These are phyloP conservation scores for Conomelus anceps DNA, from an alignment of 2,888 invertebrate genomes.

Conservation along the genomic window DNA sequence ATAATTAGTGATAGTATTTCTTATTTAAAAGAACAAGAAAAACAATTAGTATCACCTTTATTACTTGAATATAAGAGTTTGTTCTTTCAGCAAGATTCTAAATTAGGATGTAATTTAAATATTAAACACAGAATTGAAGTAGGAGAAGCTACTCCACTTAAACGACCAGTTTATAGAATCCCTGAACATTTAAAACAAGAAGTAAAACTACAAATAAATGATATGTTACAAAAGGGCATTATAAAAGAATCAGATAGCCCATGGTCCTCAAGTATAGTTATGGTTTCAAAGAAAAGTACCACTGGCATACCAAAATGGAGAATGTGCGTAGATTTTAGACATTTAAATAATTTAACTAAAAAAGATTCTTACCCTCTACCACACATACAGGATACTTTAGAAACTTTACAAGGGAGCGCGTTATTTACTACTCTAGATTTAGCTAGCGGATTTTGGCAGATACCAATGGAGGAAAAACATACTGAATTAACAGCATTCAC, in stretches of 20 bases:
- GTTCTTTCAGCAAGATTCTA: neutral
- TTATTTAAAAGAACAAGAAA: neutral
- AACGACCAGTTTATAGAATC: neutral
- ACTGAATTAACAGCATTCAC: conserved; percentile 38
- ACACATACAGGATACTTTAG: conserved; percentile 36
- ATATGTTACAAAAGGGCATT: conserved; percentile 33
- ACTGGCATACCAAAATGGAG: conserved; percentile 28
- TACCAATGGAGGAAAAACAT: conserved; percentile 36
- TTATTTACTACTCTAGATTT: conserved; percentile 36
- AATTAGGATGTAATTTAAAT: neutral
- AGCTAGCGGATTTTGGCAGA: conserved; percentile 37
- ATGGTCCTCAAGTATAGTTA: conserved; percentile 39
- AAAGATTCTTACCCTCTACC: conserved; percentile 37
- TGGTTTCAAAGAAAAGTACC: conserved; percentile 39
- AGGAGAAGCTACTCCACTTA: neutral
- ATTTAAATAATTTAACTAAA: conserved; percentile 36
- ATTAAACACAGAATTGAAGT: neutral
- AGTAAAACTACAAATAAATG: conserved; percentile 27
- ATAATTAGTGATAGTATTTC: neutral
- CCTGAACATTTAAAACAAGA: neutral
- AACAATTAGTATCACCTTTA: neutral
- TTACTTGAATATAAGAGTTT: neutral
- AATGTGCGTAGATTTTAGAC: conserved; percentile 36
- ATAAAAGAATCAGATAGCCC: conserved; percentile 36
- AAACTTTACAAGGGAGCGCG: conserved; percentile 31